Evolutionary conservation across 2,797 vertebrate genomes (phyloP), one percentile per base, ranked within the genome.

Genomic region (Girardinus metallicus): DNA sequence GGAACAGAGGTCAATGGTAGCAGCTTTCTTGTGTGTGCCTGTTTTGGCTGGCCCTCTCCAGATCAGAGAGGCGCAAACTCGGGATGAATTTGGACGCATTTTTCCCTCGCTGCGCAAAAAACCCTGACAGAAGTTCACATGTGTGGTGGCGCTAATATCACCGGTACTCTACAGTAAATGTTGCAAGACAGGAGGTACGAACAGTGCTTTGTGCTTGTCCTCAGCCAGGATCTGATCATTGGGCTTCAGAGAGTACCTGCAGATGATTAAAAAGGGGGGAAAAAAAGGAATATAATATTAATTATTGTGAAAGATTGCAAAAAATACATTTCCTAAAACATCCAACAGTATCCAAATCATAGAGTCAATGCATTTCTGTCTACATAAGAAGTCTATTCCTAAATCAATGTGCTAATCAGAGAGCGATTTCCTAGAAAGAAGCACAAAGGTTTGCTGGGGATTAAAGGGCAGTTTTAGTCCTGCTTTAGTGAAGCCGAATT

Each of bases 211-310:
- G 94, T 99, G 99, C 78, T 97, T 98, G 47, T 98, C 98, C 80
- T 99, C 98, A 60, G 99, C 99, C 95, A 99, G 93, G 91, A 99
- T 99, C 93, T 99, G 98, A 93, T 98, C 97, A 8, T 99, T 98
- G 85, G 97, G 94, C 93, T 98, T 98, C 94, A 98, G 94, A 44
- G 95, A 93, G 81, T 98, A 99, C 91, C 97, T 99, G 90, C 4
- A 76, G 86, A 92, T 49, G 77, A 83, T 83, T 26, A 55, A 46
- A 80, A 60, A 23, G 47, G 3, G 21, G 34, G 31, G 75, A 51
- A 44, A 15, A 21, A 62, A 9, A 15, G 39, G 39, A 44, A 71
- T 41, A 1, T 53, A 1, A 13, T 2, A 51, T 88, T 64, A 83
- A 29, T 51, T 75, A 78, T 53, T 51, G 49, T 26, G 39, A 0